Evolutionary conservation across 1,140 invertebrate species (phyloP), one percentile per base, ranked within the genome.

Genomic region (Popillia japonica): DNA sequence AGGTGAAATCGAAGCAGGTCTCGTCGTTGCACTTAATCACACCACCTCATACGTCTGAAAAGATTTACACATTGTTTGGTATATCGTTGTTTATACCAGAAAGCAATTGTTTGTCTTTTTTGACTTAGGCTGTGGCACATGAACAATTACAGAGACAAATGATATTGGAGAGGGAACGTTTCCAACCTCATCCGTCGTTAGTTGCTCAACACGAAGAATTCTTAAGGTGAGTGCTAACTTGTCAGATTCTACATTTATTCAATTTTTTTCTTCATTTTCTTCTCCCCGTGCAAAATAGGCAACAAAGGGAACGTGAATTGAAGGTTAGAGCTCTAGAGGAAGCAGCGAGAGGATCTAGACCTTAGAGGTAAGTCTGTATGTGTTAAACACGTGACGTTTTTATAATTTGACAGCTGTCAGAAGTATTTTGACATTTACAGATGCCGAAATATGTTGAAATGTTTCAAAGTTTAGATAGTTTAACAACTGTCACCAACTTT

Each of bases 71-170:
- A 42, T 74, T 74, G 34, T 74, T 68, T 74, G 72, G 72, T 68
- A 68, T 68, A 77, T 68, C 22, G 14, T n/a, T 6, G n/a, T 27
- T 27, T 77, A 77, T 68, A 77, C 59, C 44, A 61, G n/a, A 72
- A 77, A 40, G 59, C 76, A 68, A 68, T 68, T 68, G 61, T 68
- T 61, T 79, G 72, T 41, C 17, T 41, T 74, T 86, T 42, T 74
- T 42, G 34, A 74, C 34, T 74, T 86, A 85, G 89, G 92, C 88
- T 85, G 92, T 91, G 27, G 93, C 94, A 76, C 95, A 96, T 82
- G 95, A 96, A 86, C 94, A 96, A 83, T 86, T 96, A 27, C 95
- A 96, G 86, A 89, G 95, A 79, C 95, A 96, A 83, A 89, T 96
- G 83, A 88, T 97, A 88, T 85, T 96, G 86, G 95, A 96, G 85